Conservation (phyloP, 2,113 vertebrate genomes). For the Cisticola juncidis region DNA sequence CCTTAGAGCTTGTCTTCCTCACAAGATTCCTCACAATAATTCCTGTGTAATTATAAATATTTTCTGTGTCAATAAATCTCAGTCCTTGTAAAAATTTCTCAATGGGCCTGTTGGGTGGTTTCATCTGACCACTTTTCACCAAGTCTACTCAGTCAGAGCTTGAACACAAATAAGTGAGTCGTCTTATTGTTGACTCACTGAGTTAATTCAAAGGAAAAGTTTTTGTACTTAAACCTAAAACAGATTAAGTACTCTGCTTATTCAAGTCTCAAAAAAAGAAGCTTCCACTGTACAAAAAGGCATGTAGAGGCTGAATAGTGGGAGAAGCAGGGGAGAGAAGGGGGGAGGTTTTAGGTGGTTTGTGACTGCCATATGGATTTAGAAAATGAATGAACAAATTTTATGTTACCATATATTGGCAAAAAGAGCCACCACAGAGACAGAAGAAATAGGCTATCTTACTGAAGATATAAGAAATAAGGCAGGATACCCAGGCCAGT, state of each 20-base stretch:
- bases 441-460: not conserved
- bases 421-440: not conserved
- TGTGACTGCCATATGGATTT: not conserved
- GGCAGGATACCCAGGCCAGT: not conserved
- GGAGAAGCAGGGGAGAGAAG: not conserved
- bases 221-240: not conserved
- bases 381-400: constrained; percentile 13
- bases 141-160: not conserved
- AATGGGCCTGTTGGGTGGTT: not conserved
- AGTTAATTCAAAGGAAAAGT: not conserved
- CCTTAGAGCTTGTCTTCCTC: not conserved
- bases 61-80: not conserved
- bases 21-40: no score
- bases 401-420: not conserved
- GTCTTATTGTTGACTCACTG: not conserved
- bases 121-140: not conserved
- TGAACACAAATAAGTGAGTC: not conserved
- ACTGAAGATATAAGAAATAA: not conserved
- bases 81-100: not conserved
- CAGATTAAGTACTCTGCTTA: not conserved
- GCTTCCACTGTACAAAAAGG: not conserved
- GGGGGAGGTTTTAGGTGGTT: not conserved
- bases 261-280: not conserved
- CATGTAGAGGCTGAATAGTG: not conserved
- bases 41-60: not conserved